Conservation (phyloP, 2,797 vertebrate species). For the Siniperca undulata region DNA sequence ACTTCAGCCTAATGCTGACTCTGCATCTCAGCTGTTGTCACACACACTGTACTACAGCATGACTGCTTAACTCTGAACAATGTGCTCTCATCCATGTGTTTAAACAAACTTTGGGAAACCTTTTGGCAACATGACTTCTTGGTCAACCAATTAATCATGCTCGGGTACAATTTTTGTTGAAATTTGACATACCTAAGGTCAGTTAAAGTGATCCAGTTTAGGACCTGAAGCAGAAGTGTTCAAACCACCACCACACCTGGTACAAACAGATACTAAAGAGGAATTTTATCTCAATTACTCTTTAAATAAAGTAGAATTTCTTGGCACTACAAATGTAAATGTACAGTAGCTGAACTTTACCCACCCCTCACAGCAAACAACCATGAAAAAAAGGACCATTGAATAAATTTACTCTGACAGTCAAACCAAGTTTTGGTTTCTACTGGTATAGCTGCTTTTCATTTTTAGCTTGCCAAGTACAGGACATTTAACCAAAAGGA, state of each 20-base stretch:
- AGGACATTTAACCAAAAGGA: constrained; percentile 32
- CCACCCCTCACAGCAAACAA: constrained; percentile 22
- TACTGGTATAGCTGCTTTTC: constrained; percentile 14
- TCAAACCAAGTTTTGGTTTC: constrained; percentile 23
- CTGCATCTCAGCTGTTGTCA: background rate
- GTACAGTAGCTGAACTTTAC: constrained; percentile 24
- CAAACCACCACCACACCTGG: background rate
- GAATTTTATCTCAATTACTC: background rate
- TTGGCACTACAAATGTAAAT: constrained; percentile 17
- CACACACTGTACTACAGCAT: background rate
- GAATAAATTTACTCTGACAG: constrained; percentile 26
- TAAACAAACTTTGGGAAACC: background rate
- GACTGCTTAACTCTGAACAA: constrained; percentile 4
- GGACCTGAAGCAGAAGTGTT: background rate
- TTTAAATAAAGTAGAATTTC: background rate
- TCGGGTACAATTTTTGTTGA: background rate
- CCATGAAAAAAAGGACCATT: constrained; percentile 12
- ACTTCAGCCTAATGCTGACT: constrained; percentile 21
- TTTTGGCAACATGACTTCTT: background rate
- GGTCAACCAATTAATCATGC: background rate
- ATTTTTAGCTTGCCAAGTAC: constrained; percentile 29
- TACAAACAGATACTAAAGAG: background rate
- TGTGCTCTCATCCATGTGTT: background rate
- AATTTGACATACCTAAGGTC: background rate
- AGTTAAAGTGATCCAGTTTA: background rate